These are phyloP conservation scores for Tretioscincus oriximinensis DNA, from an alignment of 2,113 vertebrate genomes.

Conservation along the genomic window DNA sequence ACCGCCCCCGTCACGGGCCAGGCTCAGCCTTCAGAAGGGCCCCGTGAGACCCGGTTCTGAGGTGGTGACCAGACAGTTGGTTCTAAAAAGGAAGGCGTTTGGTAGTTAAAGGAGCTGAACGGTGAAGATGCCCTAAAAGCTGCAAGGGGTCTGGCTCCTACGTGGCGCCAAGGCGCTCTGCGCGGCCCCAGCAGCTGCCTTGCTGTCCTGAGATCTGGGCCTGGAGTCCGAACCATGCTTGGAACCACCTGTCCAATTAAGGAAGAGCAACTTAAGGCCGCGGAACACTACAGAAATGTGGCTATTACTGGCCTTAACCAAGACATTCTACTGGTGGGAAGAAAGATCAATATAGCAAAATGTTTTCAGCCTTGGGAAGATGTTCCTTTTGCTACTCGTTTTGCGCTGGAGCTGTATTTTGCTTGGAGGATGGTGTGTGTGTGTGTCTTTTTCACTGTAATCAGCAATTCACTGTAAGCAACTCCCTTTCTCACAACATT, in stretches of 20 bases:
- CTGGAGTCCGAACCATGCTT: background rate
- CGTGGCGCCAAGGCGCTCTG: background rate
- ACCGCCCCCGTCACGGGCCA: background rate
- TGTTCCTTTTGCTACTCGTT: background rate
- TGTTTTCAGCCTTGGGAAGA: background rate
- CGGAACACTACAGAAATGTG: background rate
- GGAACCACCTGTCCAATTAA: background rate
- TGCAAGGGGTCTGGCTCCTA: no score
- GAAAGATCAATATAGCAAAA: background rate
- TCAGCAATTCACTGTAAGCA: background rate
- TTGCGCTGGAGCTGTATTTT: no score
- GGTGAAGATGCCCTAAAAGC: no score
- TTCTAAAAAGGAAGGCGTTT: no score
- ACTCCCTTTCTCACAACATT: background rate
- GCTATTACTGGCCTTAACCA: background rate
- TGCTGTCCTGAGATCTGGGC: no score
- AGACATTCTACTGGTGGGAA: background rate
- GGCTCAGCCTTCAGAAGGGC: background rate
- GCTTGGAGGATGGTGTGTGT: no score
- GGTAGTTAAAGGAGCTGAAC: no score
- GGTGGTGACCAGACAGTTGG: no score
- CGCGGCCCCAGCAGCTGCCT: background rate
- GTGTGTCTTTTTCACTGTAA: background rate
- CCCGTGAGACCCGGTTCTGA: conserved; percentile 34
- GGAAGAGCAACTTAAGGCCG: no score